Conservation (phyloP, 2,113 vertebrate genomes). For the Trematocara variabile region DNA sequence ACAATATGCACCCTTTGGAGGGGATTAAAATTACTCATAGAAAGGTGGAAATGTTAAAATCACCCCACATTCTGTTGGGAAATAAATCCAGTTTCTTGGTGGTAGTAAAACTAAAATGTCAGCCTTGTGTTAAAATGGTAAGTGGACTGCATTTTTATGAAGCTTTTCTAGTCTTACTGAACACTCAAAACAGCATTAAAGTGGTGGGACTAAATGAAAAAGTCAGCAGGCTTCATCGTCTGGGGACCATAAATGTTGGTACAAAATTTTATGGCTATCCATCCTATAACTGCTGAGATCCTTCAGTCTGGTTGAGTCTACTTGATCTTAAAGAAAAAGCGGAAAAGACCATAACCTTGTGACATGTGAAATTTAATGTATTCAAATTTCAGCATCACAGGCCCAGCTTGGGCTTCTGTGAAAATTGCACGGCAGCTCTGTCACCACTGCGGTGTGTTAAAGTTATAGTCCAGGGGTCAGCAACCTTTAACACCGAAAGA, state of each 20-base stretch:
- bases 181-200: not conserved
- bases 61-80: not conserved
- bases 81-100: not conserved
- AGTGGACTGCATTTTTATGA: not conserved
- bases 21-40: not conserved
- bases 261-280: not conserved
- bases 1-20: not conserved
- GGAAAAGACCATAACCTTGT: not conserved
- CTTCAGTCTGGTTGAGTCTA: not conserved
- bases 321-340: not conserved
- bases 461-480: no score
- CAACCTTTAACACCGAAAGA: no score
- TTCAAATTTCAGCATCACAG: not conserved
- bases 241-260: not conserved
- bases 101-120: not conserved
- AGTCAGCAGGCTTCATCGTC: not conserved
- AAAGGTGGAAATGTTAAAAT: not conserved
- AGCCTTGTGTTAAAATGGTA: not conserved
- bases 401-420: not conserved
- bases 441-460: not conserved
- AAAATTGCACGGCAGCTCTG: not conserved
- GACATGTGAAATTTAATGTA: not conserved
- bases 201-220: not conserved
- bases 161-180: not conserved
- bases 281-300: not conserved